These are phyloP conservation scores for Pygoscelis antarcticus DNA, from an alignment of 2,113 vertebrate genomes.

Conservation along the genomic window DNA sequence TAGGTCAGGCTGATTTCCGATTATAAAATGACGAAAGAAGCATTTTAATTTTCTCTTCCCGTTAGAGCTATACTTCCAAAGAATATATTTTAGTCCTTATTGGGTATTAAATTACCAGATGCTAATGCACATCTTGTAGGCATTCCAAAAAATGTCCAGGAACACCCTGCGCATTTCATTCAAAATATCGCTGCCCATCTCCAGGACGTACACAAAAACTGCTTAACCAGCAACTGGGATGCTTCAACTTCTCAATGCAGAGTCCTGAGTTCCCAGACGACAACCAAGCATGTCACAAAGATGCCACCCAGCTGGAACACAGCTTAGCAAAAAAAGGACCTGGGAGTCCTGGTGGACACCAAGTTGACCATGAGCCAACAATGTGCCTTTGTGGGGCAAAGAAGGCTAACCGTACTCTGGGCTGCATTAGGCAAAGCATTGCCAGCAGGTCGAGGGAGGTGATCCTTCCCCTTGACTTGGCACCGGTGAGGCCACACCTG, in stretches of 20 bases:
- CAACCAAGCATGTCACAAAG: neutral
- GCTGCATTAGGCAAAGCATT: neutral
- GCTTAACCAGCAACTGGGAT: neutral
- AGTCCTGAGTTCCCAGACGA: rapidly evolving
- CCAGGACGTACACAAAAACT: neutral
- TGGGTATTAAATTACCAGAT: neutral
- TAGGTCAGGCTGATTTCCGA: neutral
- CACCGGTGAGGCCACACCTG: neutral
- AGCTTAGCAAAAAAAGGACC: neutral
- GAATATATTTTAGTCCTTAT: neutral
- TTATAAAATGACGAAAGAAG: neutral
- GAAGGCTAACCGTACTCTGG: neutral
- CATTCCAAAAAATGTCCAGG: neutral
- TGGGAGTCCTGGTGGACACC: neutral
- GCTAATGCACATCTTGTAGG: neutral
- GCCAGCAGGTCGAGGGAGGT: neutral
- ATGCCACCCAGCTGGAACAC: neutral
- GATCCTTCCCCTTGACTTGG: neutral
- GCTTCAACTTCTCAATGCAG: neutral
- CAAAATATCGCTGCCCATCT: neutral
- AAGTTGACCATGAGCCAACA: neutral
- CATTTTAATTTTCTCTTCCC: neutral
- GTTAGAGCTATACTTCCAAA: neutral
- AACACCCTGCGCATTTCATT: neutral
- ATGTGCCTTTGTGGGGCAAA: neutral